Conservation (phyloP, 2,888 invertebrate species). For the Plebejus argus region DNA sequence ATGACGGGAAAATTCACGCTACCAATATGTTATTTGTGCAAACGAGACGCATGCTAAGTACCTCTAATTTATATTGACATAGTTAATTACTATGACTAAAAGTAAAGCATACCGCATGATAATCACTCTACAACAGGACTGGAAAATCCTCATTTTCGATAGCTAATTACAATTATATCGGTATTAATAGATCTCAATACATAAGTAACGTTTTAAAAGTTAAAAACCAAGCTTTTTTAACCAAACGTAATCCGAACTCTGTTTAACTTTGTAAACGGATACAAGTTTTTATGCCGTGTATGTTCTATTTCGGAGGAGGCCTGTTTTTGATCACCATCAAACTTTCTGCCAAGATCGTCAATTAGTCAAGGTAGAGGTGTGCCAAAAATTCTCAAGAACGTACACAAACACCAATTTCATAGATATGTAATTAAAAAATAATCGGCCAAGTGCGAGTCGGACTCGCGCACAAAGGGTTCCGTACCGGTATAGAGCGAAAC, state of each 20-base stretch:
- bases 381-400: constrained; percentile 2
- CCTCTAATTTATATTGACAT: too few relatives aligned
- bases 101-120: too few relatives aligned
- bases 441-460: too few relatives aligned
- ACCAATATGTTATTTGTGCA: too few relatives aligned
- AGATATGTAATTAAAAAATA: not conserved
- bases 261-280: not conserved
- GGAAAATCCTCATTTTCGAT: not conserved
- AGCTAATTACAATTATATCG: not conserved
- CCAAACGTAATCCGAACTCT: not conserved
- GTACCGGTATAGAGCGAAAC: too few relatives aligned
- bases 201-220: not conserved
- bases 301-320: constrained; percentile 51
- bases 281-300: constrained; percentile 12
- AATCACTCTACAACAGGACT: too few relatives aligned
- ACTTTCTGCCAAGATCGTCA: constrained; percentile 44
- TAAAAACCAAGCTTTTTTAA: not conserved
- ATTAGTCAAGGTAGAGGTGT: constrained; percentile 38
- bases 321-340: constrained; percentile 53
- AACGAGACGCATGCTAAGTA: too few relatives aligned
- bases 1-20: too few relatives aligned
- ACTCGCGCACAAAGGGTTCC: too few relatives aligned
- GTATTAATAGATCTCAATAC: not conserved
- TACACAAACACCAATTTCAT: not conserved
- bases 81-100: too few relatives aligned